A percentile compares a stretch with the other conserved stretches of the same genome.
Evolutionary conservation across 2,113 vertebrate species (phyloP).

Genomic region (Numida meleagris): DNA sequence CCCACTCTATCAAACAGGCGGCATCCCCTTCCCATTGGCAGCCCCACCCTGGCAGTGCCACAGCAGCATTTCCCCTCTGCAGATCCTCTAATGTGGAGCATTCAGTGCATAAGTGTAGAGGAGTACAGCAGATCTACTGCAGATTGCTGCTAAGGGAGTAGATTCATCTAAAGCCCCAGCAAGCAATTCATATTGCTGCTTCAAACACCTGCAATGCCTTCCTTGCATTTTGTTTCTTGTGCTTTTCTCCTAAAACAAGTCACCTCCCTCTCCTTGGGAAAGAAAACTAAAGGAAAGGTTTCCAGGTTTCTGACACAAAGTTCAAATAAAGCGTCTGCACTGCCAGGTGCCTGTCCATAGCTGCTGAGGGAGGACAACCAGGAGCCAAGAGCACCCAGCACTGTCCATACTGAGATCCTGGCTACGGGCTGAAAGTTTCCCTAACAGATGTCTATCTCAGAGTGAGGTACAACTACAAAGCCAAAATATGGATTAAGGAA

Average conservation of each 20-base stretch:
- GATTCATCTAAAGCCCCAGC: background rate
- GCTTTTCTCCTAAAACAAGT: background rate
- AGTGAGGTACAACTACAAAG: background rate
- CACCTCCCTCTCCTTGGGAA: background rate
- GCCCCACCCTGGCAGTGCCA: background rate
- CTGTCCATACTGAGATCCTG: background rate
- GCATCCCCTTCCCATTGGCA: background rate
- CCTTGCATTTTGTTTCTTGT: background rate
- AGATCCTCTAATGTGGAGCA: accelerated
- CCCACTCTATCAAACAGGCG: background rate
- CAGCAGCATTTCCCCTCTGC: background rate
- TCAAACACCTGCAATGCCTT: background rate
- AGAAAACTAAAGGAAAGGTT: background rate
- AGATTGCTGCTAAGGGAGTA: background rate
- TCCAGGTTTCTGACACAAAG: background rate
- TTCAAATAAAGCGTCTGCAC: background rate
- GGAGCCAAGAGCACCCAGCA: background rate
- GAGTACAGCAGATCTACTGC: background rate
- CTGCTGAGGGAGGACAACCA: background rate
- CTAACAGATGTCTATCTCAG: background rate
- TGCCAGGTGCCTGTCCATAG: background rate
- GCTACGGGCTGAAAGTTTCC: background rate
- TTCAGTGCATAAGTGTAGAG: background rate
- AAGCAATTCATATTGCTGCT: background rate
- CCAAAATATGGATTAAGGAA: background rate